Percentiles rank a stretch among this genome's conserved stretches.
Conservation (phyloP, 1,140 invertebrate species). For the Dinoponera quadriceps region DNA sequence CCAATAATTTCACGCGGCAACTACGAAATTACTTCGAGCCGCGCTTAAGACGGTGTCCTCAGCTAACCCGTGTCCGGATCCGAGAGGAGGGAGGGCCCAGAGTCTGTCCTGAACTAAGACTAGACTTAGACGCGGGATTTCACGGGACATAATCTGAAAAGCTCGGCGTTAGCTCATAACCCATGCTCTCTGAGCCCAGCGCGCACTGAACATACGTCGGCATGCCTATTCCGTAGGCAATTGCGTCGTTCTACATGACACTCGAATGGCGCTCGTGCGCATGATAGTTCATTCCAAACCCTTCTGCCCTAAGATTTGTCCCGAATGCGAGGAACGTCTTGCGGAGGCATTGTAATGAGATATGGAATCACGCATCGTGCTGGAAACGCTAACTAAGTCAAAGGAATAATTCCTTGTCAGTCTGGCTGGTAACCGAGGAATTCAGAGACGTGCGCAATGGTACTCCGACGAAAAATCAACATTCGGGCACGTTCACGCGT, state of each 20-base stretch:
- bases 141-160: slow-evolving; percentile 51
- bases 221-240: slow-evolving; percentile 29
- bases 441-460: background rate
- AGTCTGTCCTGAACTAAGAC: slow-evolving; percentile 40
- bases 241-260: slow-evolving; percentile 25
- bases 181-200: slow-evolving; percentile 45
- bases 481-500: too few species aligned
- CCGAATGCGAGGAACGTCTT: slow-evolving; percentile 15
- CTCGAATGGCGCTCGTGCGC: background rate
- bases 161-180: slow-evolving; percentile 47
- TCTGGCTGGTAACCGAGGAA: background rate
- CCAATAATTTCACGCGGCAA: slow-evolving; percentile 16
- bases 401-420: background rate
- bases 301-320: slow-evolving; percentile 18
- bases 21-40: slow-evolving; percentile 36
- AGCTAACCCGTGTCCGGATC: slow-evolving; percentile 1
- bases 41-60: slow-evolving; percentile 47
- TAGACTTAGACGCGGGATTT: slow-evolving; percentile 54
- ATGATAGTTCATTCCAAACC: slow-evolving; percentile 29
- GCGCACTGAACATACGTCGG: background rate
- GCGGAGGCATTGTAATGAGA: slow-evolving; percentile 43
- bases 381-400: background rate
- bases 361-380: slow-evolving; percentile 11
- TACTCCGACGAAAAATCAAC: background rate
- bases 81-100: background rate